Conservation (phyloP, 2,113 vertebrate species). For the Kobus ellipsiprymnus region DNA sequence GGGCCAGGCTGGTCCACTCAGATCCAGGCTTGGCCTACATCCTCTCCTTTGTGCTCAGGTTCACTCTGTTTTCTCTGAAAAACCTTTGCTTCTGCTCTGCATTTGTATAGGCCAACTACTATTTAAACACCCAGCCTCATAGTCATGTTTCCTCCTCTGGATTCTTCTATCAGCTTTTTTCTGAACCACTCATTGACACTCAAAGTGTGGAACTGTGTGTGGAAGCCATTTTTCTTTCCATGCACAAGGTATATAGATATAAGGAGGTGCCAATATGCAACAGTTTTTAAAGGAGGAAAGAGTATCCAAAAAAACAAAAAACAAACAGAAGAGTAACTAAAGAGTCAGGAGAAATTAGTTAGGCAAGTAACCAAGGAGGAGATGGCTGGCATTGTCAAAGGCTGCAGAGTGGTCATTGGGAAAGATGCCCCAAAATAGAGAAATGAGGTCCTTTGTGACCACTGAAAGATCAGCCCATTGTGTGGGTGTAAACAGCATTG, state of each 20-base stretch:
- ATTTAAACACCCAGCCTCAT: neutral
- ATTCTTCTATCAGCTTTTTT: neutral
- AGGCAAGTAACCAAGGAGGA: neutral
- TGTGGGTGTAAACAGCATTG: neutral
- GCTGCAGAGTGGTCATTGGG: neutral
- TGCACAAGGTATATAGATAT: constrained; percentile 32
- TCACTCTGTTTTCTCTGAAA: neutral
- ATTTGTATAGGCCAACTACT: neutral
- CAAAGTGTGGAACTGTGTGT: neutral
- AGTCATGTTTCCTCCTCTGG: neutral
- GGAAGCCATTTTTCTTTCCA: constrained; percentile 44
- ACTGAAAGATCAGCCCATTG: neutral
- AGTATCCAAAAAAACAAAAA: neutral
- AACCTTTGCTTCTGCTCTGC: neutral
- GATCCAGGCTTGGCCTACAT: neutral
- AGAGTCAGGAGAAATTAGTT: neutral
- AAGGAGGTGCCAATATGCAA: constrained; percentile 35
- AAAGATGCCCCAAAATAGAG: neutral
- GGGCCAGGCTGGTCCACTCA: neutral
- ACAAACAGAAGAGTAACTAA: neutral
- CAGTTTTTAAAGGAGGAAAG: constrained; percentile 27
- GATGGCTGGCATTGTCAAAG: neutral
- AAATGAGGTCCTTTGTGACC: constrained; percentile 16
- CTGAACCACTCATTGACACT: constrained; percentile 8
- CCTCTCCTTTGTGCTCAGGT: neutral